phyloP scores from a whole-genome alignment of 2,797 vertebrate genomes.

The Tokudaia muenninki region DNA sequence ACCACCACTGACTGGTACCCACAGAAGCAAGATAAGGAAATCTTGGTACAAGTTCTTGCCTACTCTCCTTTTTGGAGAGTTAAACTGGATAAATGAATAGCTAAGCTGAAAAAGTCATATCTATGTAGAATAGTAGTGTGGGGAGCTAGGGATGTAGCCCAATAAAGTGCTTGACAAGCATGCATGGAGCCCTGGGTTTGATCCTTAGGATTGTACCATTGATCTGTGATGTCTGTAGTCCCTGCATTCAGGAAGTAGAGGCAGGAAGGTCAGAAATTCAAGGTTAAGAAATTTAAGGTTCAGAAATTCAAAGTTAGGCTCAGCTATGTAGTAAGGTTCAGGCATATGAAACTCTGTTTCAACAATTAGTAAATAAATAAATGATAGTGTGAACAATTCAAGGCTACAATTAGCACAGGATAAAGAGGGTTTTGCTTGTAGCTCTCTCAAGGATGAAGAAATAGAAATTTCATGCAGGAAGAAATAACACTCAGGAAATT shows the following conservation, averaged over 20 bases:
- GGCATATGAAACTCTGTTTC: not conserved
- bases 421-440: not conserved
- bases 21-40: not conserved
- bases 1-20: not conserved
- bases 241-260: not conserved
- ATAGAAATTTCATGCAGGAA: not conserved
- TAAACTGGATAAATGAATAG: not conserved
- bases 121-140: not conserved
- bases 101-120: not conserved
- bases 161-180: not conserved
- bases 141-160: not conserved
- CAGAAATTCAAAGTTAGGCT: not conserved
- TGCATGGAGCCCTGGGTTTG: not conserved
- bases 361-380: not conserved
- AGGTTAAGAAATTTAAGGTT: not conserved
- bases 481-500: not conserved
- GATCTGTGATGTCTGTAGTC: not conserved
- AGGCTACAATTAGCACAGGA: not conserved
- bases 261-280: not conserved
- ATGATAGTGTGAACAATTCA: not conserved
- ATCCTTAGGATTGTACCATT: not conserved
- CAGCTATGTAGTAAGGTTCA: not conserved
- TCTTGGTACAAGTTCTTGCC: not conserved
- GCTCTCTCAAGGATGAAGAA: not conserved
- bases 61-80: too few species aligned